A percentile compares a stretch with the other conserved stretches of the same genome.
Conservation (phyloP, 2,888 invertebrate species). For the Lepidonotus clava region DNA sequence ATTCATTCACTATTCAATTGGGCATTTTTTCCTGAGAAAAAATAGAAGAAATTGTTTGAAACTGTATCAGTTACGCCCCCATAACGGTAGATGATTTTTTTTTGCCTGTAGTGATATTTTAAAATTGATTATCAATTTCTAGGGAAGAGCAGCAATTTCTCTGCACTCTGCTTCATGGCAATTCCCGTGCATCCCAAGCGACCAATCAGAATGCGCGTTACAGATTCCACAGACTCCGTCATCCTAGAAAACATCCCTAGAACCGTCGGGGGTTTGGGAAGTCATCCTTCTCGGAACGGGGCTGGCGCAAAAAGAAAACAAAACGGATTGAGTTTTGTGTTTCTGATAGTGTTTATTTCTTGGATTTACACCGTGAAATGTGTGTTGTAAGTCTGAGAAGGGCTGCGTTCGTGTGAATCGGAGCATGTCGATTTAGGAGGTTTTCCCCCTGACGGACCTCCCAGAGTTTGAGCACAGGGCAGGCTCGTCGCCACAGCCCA, state of each 20-base stretch:
- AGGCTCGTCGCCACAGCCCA: constrained; percentile 18
- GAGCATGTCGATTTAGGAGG: neutral
- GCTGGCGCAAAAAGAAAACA: neutral
- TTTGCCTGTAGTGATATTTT: neutral
- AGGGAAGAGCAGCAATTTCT: neutral
- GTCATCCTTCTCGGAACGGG: neutral
- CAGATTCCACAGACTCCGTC: constrained; percentile 27
- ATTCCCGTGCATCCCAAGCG: neutral
- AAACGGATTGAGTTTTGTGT: neutral
- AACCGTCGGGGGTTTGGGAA: neutral
- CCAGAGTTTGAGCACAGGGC: neutral
- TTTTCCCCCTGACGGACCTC: constrained; percentile 10
- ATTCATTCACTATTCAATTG: neutral
- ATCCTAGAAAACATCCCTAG: constrained; percentile 41
- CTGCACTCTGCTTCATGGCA: constrained; percentile 13
- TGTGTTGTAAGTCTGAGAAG: neutral
- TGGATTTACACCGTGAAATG: neutral
- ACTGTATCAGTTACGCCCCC: neutral
- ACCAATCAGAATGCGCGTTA: constrained; percentile 20
- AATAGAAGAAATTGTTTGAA: neutral
- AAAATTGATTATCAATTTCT: neutral
- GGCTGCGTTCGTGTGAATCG: neutral
- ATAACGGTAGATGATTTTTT: neutral
- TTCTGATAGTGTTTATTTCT: neutral
- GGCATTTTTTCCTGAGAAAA: neutral